A percentile compares a stretch with the other conserved stretches of the same genome.
These are phyloP conservation scores for Capromys pilorides DNA, from an alignment of 2,797 vertebrate genomes.

Conservation along the genomic window DNA sequence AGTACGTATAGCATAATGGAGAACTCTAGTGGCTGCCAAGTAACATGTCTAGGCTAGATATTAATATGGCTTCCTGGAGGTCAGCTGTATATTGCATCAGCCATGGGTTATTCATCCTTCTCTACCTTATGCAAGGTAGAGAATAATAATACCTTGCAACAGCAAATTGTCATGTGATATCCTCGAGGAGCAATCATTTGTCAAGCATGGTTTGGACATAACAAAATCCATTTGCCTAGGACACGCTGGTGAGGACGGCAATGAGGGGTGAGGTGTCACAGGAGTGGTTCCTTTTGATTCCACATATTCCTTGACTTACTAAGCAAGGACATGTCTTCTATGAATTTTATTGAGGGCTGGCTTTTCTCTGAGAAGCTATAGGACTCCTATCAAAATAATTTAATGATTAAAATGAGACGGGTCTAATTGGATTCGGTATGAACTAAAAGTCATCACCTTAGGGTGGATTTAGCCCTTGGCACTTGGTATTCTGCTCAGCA, in stretches of 20 bases:
- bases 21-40: not conserved
- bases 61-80: slow-evolving; percentile 38
- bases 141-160: slow-evolving; percentile 28
- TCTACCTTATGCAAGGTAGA: slow-evolving; percentile 41
- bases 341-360: slow-evolving; percentile 57
- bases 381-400: slow-evolving; percentile 69
- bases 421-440: slow-evolving; percentile 70
- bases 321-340: slow-evolving; percentile 72
- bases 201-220: slow-evolving; percentile 73
- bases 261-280: not conserved
- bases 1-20: not conserved
- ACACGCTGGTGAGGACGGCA: not conserved
- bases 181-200: slow-evolving; percentile 61
- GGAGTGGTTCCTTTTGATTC: slow-evolving; percentile 16
- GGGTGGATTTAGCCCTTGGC: slow-evolving; percentile 46
- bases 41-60: not conserved
- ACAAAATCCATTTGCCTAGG: slow-evolving; percentile 60
- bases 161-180: slow-evolving; percentile 48
- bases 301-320: slow-evolving; percentile 52
- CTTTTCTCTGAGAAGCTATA: slow-evolving; percentile 27
- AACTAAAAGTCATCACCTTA: slow-evolving; percentile 62
- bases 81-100: slow-evolving; percentile 20
- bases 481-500: slow-evolving; percentile 64
- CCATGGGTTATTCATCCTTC: not conserved
- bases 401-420: slow-evolving; percentile 74